Conservation (phyloP, 2,888 invertebrate genomes). For the Drosophila cyrtoloma region DNA sequence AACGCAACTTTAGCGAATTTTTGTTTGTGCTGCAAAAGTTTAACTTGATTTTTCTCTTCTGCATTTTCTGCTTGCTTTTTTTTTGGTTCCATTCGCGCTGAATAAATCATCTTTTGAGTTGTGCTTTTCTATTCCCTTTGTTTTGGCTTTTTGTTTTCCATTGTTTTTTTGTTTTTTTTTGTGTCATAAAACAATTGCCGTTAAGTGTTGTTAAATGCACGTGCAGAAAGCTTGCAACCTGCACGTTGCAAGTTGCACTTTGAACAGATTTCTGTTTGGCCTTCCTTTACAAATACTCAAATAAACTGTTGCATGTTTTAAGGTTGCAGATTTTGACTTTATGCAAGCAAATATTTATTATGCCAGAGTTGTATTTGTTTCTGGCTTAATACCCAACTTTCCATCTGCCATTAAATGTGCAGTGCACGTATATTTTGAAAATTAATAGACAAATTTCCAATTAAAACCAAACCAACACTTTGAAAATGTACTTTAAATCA, state of each 20-base stretch:
- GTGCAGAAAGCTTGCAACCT: constrained; percentile 29
- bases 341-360: constrained; percentile 17
- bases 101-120: constrained; percentile 67
- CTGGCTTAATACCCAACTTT: neutral
- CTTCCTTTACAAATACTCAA: neutral
- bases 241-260: constrained; percentile 34
- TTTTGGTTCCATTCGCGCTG: constrained; percentile 49
- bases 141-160: constrained; percentile 34
- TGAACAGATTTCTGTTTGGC: constrained; percentile 19
- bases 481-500: neutral
- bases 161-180: constrained; percentile 35
- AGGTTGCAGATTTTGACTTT: constrained; percentile 1
- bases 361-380: neutral
- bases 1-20: constrained; percentile 79
- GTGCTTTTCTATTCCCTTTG: constrained; percentile 48
- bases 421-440: neutral
- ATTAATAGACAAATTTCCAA: neutral
- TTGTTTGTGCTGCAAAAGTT: constrained; percentile 59
- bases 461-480: neutral
- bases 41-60: constrained; percentile 15
- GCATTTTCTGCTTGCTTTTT: neutral
- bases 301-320: constrained; percentile 55
- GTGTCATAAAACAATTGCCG: constrained; percentile 75
- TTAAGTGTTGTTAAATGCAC: constrained; percentile 73
- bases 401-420: neutral